Percentiles rank a stretch among this genome's conserved stretches.
These are phyloP conservation scores for Masticophis lateralis DNA, from an alignment of 2,797 vertebrate genomes.

Conservation along the genomic window DNA sequence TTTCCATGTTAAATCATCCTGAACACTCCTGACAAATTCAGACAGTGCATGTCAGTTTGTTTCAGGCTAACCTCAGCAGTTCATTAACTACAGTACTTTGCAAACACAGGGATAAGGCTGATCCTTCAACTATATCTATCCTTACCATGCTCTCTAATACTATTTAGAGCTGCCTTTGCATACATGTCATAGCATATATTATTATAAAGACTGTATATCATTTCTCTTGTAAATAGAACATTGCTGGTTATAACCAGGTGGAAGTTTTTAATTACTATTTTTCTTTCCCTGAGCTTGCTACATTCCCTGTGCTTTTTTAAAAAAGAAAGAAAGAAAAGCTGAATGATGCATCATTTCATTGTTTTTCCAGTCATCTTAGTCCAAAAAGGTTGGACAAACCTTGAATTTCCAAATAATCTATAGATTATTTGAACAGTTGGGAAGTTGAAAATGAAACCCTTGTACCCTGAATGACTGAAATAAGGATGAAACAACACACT, in stretches of 20 bases:
- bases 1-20: not conserved
- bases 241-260: not conserved
- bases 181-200: not conserved
- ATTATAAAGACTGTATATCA: not conserved
- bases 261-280: not conserved
- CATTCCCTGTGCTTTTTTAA: not conserved
- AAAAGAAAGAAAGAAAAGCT: not conserved
- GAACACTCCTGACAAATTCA: not conserved
- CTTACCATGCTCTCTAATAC: not conserved
- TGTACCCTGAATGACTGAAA: not conserved
- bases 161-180: not conserved
- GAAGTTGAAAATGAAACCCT: not conserved
- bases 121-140: not conserved
- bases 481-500: not conserved
- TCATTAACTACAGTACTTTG: not conserved
- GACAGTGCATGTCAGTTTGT: not conserved
- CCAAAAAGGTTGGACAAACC: not conserved
- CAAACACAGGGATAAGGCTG: not conserved
- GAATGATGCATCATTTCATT: not conserved
- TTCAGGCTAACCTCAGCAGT: not conserved
- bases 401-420: not conserved
- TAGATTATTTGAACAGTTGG: not conserved
- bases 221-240: not conserved
- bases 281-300: not conserved
- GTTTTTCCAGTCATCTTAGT: not conserved